A percentile compares a stretch with the other conserved stretches of the same genome.
phyloP scores from a whole-genome alignment of 2,888 invertebrate species.

The Drosophila pullipes region DNA sequence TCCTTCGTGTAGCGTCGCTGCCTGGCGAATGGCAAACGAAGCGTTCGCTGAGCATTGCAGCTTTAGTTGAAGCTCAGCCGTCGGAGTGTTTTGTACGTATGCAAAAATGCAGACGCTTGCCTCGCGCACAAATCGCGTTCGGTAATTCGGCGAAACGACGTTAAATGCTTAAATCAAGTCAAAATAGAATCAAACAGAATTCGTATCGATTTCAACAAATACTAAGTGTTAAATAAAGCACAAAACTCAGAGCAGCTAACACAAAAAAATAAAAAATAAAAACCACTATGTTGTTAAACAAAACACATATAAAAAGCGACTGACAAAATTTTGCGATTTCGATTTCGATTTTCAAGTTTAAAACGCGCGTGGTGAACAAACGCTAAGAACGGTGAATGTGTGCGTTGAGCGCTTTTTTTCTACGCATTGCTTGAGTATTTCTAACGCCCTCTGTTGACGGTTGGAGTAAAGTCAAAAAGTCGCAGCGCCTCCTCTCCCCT shows the following conservation, averaged over 20 bases:
- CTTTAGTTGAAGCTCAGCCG: slow-evolving; percentile 85
- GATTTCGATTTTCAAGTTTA: background rate
- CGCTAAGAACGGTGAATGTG: slow-evolving; percentile 17
- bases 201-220: background rate
- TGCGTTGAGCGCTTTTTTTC: slow-evolving; percentile 18
- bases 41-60: slow-evolving; percentile 53
- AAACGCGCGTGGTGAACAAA: slow-evolving; percentile 3
- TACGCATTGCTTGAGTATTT: slow-evolving; percentile 25
- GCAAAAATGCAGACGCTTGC: slow-evolving; percentile 70
- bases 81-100: slow-evolving; percentile 83
- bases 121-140: slow-evolving; percentile 52
- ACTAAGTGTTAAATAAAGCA: slow-evolving; percentile 2
- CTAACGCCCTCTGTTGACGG: slow-evolving; percentile 21
- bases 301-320: background rate
- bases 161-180: slow-evolving; percentile 15
- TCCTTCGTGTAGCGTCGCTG: slow-evolving; percentile 19
- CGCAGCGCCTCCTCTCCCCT: background rate
- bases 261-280: background rate
- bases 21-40: slow-evolving; percentile 43
- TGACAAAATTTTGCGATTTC: background rate
- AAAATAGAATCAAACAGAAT: background rate
- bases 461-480: slow-evolving; percentile 19
- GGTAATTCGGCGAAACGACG: slow-evolving; percentile 39
- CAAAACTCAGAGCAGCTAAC: slow-evolving; percentile 1
- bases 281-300: background rate